phyloP scores from a whole-genome alignment of 2,888 invertebrate genomes.

The Stegophylla sp. region DNA sequence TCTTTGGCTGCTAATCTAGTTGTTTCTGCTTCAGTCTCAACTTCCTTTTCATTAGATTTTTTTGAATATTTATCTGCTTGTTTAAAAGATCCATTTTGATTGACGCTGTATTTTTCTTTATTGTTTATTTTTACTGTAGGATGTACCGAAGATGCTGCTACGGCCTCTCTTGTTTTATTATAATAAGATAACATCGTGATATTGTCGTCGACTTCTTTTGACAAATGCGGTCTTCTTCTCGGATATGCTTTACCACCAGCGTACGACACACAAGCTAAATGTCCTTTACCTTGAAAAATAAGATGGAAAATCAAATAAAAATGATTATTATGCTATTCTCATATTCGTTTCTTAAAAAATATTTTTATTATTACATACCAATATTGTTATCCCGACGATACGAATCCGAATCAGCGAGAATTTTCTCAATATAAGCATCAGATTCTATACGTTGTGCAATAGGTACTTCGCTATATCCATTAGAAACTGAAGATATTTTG shows the following conservation, averaged over 20 bases:
- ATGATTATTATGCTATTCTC: neutral
- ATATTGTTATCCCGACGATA: slow-evolving; percentile 45
- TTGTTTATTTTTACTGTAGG: slow-evolving; percentile 60
- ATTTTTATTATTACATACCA: slow-evolving; percentile 2
- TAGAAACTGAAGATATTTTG: slow-evolving; percentile 60
- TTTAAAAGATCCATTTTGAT: slow-evolving; percentile 64
- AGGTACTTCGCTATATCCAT: slow-evolving; percentile 68
- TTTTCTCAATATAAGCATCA: slow-evolving; percentile 71
- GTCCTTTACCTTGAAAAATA: slow-evolving; percentile 74
- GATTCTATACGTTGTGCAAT: slow-evolving; percentile 72
- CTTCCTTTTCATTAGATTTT: neutral
- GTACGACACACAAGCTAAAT: slow-evolving; percentile 84
- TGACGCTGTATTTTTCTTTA: slow-evolving; percentile 68
- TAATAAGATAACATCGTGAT: slow-evolving; percentile 86
- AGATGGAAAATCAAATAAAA: neutral
- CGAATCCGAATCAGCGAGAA: slow-evolving; percentile 42
- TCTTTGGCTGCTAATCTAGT: neutral
- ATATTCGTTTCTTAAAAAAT: neutral
- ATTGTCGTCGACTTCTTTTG: slow-evolving; percentile 72
- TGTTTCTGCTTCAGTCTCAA: neutral
- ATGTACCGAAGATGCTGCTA: slow-evolving; percentile 62
- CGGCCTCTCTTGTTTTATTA: slow-evolving; percentile 67
- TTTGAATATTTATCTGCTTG: slow-evolving; percentile 67
- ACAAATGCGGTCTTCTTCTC: slow-evolving; percentile 75
- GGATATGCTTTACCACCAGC: slow-evolving; percentile 81